Conservation (phyloP, 2,797 vertebrate genomes). For the Novumbra hubbsi region DNA sequence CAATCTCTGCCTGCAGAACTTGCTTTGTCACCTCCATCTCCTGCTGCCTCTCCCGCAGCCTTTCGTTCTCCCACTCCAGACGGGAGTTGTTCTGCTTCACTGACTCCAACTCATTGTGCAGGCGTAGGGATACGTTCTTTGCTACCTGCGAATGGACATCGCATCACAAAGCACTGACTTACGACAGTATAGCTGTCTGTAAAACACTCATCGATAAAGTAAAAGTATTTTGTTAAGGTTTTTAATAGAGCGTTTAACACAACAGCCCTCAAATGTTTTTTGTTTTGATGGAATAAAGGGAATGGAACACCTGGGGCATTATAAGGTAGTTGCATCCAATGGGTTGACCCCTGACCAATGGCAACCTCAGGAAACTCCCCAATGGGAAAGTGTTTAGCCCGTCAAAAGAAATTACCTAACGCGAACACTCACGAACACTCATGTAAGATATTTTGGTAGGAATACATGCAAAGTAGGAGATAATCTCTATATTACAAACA, state of each 20-base stretch:
- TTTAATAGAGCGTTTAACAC: neutral
- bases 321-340: neutral
- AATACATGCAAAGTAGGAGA: constrained; percentile 44
- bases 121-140: constrained; percentile 90
- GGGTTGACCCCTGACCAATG: neutral
- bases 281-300: neutral
- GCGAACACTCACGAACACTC: neutral
- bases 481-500: neutral
- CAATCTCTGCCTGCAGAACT: constrained; percentile 90
- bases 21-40: constrained; percentile 91
- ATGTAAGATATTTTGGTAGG: constrained; percentile 29
- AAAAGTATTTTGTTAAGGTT: no score
- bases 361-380: no score
- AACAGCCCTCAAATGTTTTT: neutral
- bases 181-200: neutral
- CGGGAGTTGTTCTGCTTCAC: constrained; percentile 88
- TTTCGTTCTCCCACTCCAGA: constrained; percentile 91
- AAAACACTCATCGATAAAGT: neutral
- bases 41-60: constrained; percentile 85
- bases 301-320: neutral
- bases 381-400: constrained; percentile 6
- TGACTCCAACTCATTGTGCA: constrained; percentile 88
- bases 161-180: neutral
- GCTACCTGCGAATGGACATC: constrained; percentile 80
- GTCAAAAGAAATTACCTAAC: constrained; percentile 4